A percentile compares a stretch with the other conserved stretches of the same genome.
Evolutionary conservation across 2,888 invertebrate species (phyloP).

Genomic region (Hypomecis atomaria): DNA sequence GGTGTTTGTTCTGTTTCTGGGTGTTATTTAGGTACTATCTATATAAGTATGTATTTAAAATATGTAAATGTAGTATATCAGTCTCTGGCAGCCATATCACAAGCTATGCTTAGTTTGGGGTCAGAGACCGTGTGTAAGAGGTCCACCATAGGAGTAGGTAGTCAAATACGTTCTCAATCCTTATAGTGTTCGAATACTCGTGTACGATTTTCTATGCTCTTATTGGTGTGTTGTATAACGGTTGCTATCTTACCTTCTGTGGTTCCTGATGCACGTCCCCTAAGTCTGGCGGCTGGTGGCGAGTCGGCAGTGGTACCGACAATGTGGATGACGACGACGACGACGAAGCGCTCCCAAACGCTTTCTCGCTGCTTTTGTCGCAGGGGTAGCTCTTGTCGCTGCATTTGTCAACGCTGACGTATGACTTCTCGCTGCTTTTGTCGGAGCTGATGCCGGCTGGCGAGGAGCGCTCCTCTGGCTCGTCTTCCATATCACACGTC

Average conservation of each 20-base stretch:
- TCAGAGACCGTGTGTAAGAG: too few relatives aligned
- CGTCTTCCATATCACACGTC: slow-evolving; percentile 93
- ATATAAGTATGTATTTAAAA: too few relatives aligned
- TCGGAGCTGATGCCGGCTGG: slow-evolving; percentile 87
- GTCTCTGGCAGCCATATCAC: too few relatives aligned
- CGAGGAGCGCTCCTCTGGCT: slow-evolving; percentile 82
- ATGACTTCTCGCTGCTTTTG: slow-evolving; percentile 81
- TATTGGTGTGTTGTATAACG: background rate
- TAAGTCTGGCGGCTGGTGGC: slow-evolving; percentile 73
- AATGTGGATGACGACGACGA: slow-evolving; percentile 76
- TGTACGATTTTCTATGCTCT: background rate
- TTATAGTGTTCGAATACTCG: too few relatives aligned
- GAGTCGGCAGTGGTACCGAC: slow-evolving; percentile 63
- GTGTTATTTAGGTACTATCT: too few relatives aligned
- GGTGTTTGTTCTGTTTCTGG: too few relatives aligned
- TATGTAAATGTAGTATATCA: too few relatives aligned
- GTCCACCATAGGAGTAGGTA: too few relatives aligned
- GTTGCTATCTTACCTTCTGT: slow-evolving; percentile 58
- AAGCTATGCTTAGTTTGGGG: too few relatives aligned
- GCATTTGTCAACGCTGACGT: slow-evolving; percentile 76
- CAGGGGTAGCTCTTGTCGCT: slow-evolving; percentile 49
- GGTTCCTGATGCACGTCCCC: slow-evolving; percentile 76
- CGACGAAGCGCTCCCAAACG: slow-evolving; percentile 83
- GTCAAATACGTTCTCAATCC: too few relatives aligned
- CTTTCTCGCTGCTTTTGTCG: slow-evolving; percentile 81